Base-by-base conservation (phyloP, 1,140 invertebrate species). In the Drosophila parvula region DNA sequence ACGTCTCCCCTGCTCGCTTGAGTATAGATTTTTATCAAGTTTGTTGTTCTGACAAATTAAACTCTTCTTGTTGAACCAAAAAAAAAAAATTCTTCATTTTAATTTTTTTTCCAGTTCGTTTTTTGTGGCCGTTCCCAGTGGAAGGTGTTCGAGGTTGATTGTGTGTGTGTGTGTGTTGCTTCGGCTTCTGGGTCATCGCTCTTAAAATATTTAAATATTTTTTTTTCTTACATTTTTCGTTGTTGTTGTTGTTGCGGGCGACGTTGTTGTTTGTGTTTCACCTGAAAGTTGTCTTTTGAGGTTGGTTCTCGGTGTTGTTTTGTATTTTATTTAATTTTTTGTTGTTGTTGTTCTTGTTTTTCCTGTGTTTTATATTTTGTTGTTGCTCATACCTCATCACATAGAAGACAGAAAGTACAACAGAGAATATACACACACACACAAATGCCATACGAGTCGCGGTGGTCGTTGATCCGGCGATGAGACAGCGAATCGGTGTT, bases 131-230 rank as follows among this genome's bases (percentile, higher is more conserved):
- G 44, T 58, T 55, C 47, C 43, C 36, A 16, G 18, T 67, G 71
- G 78, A 85, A 85, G 81, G 81, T 85, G 81, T 85, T 85, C 74
- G 78, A 58, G 64, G 61, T 83, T 65, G 60, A 48, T 73, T 73
- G 57, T 30, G 5, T 50, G 22, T 16, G 14, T 34, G 0, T 34
- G 7, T 50, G 43, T 71, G 74, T 53, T 55, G 61, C 57, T 82
- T 82, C 51, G 77, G 79, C 83, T 86, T 89, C 74, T 88, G 83
- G 83, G 84, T 88, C 83, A 88, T 88, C 83, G 83, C 84, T 88
- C 83, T 88, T 78, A 88, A 89, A 89, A 89, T 88, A 88, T 88
- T 88, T 89, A 84, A 88, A 88, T 88, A 78, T 85, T 84, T 86
- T 50, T 32, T 48, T 81, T 79, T 79, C 57, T 85, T 74, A 71